Evolutionary conservation across 2,113 vertebrate genomes (phyloP).

Genomic region (Stigmatopora nigra): DNA sequence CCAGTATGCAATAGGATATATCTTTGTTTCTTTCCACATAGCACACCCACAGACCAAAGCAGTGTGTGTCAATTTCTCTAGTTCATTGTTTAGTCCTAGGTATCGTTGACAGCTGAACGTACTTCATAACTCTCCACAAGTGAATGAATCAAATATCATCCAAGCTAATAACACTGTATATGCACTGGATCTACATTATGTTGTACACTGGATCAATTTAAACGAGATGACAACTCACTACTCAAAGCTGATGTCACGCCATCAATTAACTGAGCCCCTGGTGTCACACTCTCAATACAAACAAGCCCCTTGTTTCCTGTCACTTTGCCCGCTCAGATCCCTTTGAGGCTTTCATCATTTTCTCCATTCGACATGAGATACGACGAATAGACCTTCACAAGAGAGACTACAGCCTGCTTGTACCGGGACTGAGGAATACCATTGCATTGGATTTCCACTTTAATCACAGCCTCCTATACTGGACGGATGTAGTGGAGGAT

Average conservation of each 20-base stretch:
- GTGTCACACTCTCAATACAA: constrained; percentile 7
- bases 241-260: not conserved
- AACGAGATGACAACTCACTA: not conserved
- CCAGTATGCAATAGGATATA: too few species aligned
- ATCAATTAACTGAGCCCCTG: constrained; percentile 1
- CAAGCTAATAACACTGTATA: not conserved
- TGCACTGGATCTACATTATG: not conserved
- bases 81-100: too few species aligned
- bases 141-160: not conserved
- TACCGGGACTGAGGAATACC: constrained; percentile 93
- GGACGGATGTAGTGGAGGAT: constrained; percentile 99
- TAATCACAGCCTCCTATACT: constrained; percentile 91
- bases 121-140: not conserved
- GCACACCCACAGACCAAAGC: too few species aligned
- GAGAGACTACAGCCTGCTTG: constrained; percentile 91
- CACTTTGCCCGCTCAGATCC: constrained; percentile 76
- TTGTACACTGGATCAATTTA: not conserved
- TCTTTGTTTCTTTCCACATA: too few species aligned
- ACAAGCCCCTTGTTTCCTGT: constrained; percentile 5
- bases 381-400: constrained; percentile 96
- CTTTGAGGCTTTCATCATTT: constrained; percentile 98
- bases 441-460: constrained; percentile 98
- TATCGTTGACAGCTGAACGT: not conserved
- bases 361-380: constrained; percentile 98
- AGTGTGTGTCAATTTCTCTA: too few species aligned